Conservation (phyloP, 2,797 vertebrate genomes). For the Arctocebus calabarensis region DNA sequence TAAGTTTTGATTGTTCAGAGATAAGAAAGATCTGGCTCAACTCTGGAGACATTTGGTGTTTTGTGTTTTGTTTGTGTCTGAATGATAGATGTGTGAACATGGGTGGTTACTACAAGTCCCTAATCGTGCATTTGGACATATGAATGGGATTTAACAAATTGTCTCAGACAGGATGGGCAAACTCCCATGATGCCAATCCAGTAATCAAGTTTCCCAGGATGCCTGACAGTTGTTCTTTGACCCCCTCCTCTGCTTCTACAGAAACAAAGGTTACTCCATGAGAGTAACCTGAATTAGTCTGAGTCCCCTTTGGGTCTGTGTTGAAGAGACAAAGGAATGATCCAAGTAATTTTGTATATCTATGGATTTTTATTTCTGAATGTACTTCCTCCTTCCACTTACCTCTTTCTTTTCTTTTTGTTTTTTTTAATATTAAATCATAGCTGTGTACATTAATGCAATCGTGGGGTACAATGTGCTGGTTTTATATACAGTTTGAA, state of each 20-base stretch:
- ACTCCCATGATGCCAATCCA: neutral
- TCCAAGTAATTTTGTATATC: neutral
- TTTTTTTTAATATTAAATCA: too few relatives aligned
- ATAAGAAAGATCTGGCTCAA: conserved; percentile 79
- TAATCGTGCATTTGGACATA: conserved; percentile 73
- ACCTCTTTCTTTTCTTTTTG: neutral
- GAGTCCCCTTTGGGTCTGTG: neutral
- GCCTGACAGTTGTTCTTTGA: neutral
- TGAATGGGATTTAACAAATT: conserved; percentile 74
- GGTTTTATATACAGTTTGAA: too few relatives aligned
- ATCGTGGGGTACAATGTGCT: too few relatives aligned
- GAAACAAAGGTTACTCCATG: neutral
- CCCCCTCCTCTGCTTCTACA: neutral
- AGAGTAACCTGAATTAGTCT: neutral
- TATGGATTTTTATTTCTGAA: conserved; percentile 5
- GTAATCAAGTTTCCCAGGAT: conserved; percentile 37
- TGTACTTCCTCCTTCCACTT: neutral
- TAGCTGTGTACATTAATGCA: too few relatives aligned
- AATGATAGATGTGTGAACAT: conserved; percentile 80
- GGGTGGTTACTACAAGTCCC: conserved; percentile 68
- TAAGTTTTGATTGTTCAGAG: conserved; percentile 77
- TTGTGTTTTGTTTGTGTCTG: conserved; percentile 76
- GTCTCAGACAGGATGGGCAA: conserved; percentile 8
- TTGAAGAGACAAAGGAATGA: neutral
- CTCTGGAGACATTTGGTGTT: conserved; percentile 79